phyloP scores from a whole-genome alignment of 1,140 invertebrate genomes.

The Trichonephila inaurata region DNA sequence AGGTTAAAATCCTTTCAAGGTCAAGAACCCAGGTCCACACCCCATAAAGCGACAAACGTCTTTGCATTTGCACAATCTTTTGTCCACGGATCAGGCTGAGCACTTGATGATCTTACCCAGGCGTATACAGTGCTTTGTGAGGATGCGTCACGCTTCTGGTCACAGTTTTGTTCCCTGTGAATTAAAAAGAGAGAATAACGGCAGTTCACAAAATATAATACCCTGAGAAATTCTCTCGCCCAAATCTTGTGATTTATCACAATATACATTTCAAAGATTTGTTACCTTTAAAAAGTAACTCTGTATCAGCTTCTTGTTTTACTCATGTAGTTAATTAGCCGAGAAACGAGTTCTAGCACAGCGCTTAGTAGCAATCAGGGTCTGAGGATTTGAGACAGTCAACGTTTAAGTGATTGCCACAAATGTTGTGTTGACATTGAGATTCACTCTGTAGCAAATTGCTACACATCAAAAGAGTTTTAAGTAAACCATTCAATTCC shows the following conservation, averaged over 20 bases:
- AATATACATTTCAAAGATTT: not conserved
- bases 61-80: slow-evolving; percentile 49
- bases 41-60: slow-evolving; percentile 41
- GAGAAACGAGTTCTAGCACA: no score
- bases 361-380: no score
- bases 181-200: not conserved
- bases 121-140: slow-evolving; percentile 3
- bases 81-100: not conserved
- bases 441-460: no score
- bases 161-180: not conserved
- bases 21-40: slow-evolving; percentile 48
- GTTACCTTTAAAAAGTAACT: not conserved
- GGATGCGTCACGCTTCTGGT: not conserved
- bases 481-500: no score
- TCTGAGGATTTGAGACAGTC: no score
- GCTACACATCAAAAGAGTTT: no score
- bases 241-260: not conserved
- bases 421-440: no score
- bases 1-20: slow-evolving; percentile 57
- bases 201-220: not conserved
- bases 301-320: not conserved
- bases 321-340: not conserved
- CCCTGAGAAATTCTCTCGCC: not conserved
- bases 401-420: no score
- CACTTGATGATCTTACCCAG: not conserved